A percentile compares a stretch with the other conserved stretches of the same genome.
Evolutionary conservation across 2,797 vertebrate genomes (phyloP).

Genomic region (Lycodopsis pacificus): DNA sequence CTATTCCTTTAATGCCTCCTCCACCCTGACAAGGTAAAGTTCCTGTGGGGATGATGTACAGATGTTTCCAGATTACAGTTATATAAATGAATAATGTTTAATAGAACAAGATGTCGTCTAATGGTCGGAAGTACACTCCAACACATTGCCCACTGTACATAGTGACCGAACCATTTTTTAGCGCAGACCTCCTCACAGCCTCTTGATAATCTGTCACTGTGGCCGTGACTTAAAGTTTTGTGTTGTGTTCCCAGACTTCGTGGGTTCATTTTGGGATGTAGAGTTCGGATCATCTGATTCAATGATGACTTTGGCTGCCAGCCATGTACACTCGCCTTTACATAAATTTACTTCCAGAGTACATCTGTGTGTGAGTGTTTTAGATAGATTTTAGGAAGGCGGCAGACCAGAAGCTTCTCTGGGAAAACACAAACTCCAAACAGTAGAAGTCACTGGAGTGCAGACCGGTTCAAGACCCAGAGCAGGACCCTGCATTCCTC

Average conservation of each 20-base stretch:
- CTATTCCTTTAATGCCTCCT: too few relatives aligned
- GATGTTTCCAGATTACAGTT: not conserved
- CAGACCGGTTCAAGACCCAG: slow-evolving; percentile 69
- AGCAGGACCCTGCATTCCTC: slow-evolving; percentile 78
- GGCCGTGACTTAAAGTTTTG: slow-evolving; percentile 12
- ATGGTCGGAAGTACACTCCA: not conserved
- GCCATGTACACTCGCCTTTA: slow-evolving; percentile 59
- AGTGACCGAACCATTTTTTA: not conserved
- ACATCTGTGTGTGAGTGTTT: slow-evolving; percentile 47
- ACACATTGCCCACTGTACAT: not conserved
- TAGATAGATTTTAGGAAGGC: slow-evolving; percentile 35
- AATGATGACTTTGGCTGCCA: slow-evolving; percentile 70
- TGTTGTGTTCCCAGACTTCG: slow-evolving; percentile 54
- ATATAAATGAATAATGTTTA: not conserved
- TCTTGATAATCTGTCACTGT: slow-evolving; percentile 27
- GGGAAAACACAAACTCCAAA: slow-evolving; percentile 81
- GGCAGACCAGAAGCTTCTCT: slow-evolving; percentile 73
- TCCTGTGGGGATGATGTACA: not conserved
- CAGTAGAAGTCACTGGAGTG: slow-evolving; percentile 77
- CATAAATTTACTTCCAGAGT: slow-evolving; percentile 61
- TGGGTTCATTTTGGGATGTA: slow-evolving; percentile 63
- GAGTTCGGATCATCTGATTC: slow-evolving; percentile 51
- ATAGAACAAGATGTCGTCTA: not conserved
- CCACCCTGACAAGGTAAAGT: too few relatives aligned
- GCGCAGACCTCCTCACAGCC: slow-evolving; percentile 1